Percentiles rank a stretch among this genome's conserved stretches.
These are phyloP conservation scores for Natrix natrix DNA, from an alignment of 2,797 vertebrate genomes.

Conservation along the genomic window DNA sequence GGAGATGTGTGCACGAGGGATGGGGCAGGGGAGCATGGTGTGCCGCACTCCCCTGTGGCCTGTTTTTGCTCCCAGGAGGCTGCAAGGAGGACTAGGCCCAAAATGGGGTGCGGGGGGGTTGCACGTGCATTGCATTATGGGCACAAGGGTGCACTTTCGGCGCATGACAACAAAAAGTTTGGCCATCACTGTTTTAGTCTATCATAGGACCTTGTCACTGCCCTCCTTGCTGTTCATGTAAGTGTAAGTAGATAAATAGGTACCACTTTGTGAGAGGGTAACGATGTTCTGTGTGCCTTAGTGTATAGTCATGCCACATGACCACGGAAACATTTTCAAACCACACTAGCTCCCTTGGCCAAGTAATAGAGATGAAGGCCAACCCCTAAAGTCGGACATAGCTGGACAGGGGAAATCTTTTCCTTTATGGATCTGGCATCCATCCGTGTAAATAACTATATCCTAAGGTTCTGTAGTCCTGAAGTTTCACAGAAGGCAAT, in stretches of 20 bases:
- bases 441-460: background rate
- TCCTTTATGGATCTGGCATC: background rate
- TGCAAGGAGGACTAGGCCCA: too few species aligned
- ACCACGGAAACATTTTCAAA: background rate
- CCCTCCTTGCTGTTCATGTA: background rate
- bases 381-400: background rate
- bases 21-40: too few species aligned
- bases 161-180: too few species aligned
- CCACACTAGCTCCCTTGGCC: background rate
- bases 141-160: too few species aligned
- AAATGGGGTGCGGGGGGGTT: too few species aligned
- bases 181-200: background rate
- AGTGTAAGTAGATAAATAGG: background rate
- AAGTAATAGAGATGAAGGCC: background rate
- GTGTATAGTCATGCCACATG: background rate
- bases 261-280: background rate
- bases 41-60: too few species aligned
- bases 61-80: too few species aligned
- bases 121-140: too few species aligned
- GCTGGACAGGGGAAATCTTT: background rate
- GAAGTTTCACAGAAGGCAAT: background rate
- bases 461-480: background rate
- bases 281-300: background rate
- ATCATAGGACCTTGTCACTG: too few species aligned
- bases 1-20: too few species aligned